These are phyloP conservation scores for Drosophila neocordata DNA, from an alignment of 1,140 invertebrate genomes.

Conservation along the genomic window DNA sequence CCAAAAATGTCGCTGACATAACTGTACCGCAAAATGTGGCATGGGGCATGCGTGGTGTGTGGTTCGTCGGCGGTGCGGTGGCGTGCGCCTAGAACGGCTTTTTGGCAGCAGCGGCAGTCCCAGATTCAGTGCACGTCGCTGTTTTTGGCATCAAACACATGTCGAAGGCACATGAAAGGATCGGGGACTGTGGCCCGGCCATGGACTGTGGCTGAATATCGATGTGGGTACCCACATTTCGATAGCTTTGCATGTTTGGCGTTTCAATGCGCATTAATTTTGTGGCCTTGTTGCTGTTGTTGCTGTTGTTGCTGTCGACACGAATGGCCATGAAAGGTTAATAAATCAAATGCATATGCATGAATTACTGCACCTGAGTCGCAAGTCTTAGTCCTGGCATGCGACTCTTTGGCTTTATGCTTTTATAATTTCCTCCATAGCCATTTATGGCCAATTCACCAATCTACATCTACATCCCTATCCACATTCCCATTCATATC, in stretches of 20 bases:
- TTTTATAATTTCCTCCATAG: slow-evolving; percentile 77
- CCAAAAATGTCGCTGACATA: slow-evolving; percentile 78
- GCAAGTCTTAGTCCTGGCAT: slow-evolving; percentile 52
- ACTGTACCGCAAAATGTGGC: slow-evolving; percentile 54
- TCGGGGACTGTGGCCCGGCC: slow-evolving; percentile 26
- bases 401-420: slow-evolving; percentile 60
- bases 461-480: slow-evolving; percentile 9
- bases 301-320: slow-evolving; percentile 75
- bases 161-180: slow-evolving; percentile 77
- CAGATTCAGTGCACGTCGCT: slow-evolving; percentile 74
- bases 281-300: slow-evolving; percentile 53
- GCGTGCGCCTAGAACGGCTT: slow-evolving; percentile 48
- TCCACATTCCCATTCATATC: neutral
- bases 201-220: slow-evolving; percentile 6
- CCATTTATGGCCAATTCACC: slow-evolving; percentile 59
- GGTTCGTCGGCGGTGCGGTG: slow-evolving; percentile 17
- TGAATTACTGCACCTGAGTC: slow-evolving; percentile 68
- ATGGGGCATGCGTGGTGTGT: slow-evolving; percentile 50
- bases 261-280: slow-evolving; percentile 79
- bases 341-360: slow-evolving; percentile 79
- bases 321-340: slow-evolving; percentile 79
- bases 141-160: slow-evolving; percentile 79
- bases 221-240: neutral
- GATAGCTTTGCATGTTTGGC: slow-evolving; percentile 68
- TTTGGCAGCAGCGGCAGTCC: slow-evolving; percentile 55